Evolutionary conservation across 1,140 invertebrate species (phyloP).

Genomic region (Solenopsis invicta): DNA sequence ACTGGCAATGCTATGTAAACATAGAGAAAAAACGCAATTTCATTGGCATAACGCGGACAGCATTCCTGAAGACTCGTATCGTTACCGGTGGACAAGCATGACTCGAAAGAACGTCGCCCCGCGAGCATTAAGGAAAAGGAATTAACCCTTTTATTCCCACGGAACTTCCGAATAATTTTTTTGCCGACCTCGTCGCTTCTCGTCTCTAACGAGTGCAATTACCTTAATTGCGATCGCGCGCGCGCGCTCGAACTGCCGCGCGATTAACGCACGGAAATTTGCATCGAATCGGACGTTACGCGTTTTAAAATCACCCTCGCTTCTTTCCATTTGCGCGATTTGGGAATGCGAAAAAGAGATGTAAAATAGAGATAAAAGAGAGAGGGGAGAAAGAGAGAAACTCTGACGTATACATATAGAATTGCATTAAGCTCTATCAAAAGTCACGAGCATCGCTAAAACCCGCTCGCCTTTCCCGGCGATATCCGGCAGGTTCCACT

Average conservation of each 20-base stretch:
- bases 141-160: slow-evolving; percentile 25
- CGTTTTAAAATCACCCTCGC: not conserved
- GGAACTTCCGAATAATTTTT: slow-evolving; percentile 36
- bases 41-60: slow-evolving; percentile 31
- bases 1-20: slow-evolving; percentile 18
- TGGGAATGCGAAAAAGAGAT: not conserved
- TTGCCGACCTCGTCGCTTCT: not conserved
- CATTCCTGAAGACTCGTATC: slow-evolving; percentile 40
- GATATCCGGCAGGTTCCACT: slow-evolving; percentile 57
- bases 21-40: slow-evolving; percentile 13
- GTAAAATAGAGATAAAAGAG: not conserved
- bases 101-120: slow-evolving; percentile 16
- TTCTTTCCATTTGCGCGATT: not conserved
- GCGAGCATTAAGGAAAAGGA: slow-evolving; percentile 6
- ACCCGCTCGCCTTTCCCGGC: slow-evolving; percentile 10
- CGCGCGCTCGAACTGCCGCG: not conserved
- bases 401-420: not conserved
- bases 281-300: not conserved
- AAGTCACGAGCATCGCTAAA: slow-evolving; percentile 56
- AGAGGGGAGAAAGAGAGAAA: not conserved
- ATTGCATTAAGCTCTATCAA: slow-evolving; percentile 60
- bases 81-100: not conserved
- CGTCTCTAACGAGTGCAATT: slow-evolving; percentile 46
- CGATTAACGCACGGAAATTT: slow-evolving; percentile 10
- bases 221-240: slow-evolving; percentile 45